Percentiles rank a stretch among this genome's conserved stretches.
Evolutionary conservation across 2,113 vertebrate species (phyloP).

Genomic region (Pterocles burchelli): DNA sequence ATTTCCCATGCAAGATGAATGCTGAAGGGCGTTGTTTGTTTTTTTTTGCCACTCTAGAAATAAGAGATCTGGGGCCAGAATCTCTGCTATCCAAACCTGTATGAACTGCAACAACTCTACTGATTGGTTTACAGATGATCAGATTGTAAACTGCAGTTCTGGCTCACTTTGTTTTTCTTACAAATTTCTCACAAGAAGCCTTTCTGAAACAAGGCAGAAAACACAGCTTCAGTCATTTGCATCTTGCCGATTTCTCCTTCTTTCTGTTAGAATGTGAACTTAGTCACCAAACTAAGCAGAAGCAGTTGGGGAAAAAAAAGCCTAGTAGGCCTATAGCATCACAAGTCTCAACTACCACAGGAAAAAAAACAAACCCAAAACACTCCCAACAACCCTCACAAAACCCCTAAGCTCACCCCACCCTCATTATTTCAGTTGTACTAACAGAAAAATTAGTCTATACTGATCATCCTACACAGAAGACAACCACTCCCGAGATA

Average conservation of each 20-base stretch:
- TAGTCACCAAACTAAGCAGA: background rate
- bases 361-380: background rate
- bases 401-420: background rate
- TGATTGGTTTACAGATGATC: background rate
- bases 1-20: background rate
- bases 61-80: background rate
- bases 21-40: background rate
- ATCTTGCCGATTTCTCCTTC: background rate
- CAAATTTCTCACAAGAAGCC: background rate
- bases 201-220: background rate
- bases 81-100: background rate
- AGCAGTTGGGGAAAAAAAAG: background rate
- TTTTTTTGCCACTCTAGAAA: background rate
- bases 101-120: background rate
- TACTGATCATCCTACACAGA: background rate
- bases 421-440: background rate
- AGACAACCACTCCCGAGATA: accelerated
- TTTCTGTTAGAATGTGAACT: background rate
- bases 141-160: background rate
- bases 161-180: background rate
- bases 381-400: accelerated
- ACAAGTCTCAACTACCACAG: background rate
- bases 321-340: background rate
- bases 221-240: background rate
- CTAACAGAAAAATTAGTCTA: background rate